phyloP scores from a whole-genome alignment of 2,113 vertebrate genomes.

The Melanerpes aurifrons region DNA sequence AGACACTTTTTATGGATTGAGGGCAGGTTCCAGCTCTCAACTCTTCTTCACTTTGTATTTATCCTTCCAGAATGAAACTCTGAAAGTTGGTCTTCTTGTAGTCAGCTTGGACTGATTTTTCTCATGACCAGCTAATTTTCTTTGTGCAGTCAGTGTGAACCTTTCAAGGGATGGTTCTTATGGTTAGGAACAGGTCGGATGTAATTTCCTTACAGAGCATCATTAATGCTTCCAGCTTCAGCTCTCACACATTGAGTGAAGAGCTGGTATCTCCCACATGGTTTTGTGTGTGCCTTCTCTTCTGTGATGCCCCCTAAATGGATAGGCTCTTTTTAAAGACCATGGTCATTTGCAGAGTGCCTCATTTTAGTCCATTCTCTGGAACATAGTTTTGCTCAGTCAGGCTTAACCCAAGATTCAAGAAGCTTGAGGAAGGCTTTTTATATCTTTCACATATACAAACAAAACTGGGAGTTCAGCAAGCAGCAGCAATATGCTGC shows the following conservation, averaged over 20 bases:
- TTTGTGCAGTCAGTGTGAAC: not conserved
- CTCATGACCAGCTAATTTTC: not conserved
- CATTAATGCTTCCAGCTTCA: not conserved
- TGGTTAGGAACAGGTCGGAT: not conserved
- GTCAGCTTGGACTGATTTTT: not conserved
- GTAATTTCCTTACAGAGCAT: not conserved
- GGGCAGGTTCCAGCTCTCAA: not conserved
- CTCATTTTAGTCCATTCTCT: not conserved
- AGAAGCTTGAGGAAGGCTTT: not conserved
- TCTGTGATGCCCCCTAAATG: not conserved
- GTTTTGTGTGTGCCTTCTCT: not conserved
- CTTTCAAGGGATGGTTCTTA: not conserved
- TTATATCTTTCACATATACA: not conserved
- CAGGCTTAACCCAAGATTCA: not conserved
- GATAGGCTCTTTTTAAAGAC: not conserved
- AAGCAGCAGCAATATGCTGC: not conserved
- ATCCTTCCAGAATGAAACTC: not conserved
- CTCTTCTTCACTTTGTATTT: not conserved
- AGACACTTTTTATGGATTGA: not conserved
- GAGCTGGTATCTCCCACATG: not conserved
- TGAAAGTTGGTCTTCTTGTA: not conserved
- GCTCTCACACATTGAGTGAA: rapidly evolving
- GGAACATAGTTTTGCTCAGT: not conserved
- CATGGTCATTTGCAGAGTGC: not conserved
- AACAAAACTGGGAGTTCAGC: not conserved